Conservation (phyloP, 2,113 vertebrate species). For the Pogonocichla stellata region DNA sequence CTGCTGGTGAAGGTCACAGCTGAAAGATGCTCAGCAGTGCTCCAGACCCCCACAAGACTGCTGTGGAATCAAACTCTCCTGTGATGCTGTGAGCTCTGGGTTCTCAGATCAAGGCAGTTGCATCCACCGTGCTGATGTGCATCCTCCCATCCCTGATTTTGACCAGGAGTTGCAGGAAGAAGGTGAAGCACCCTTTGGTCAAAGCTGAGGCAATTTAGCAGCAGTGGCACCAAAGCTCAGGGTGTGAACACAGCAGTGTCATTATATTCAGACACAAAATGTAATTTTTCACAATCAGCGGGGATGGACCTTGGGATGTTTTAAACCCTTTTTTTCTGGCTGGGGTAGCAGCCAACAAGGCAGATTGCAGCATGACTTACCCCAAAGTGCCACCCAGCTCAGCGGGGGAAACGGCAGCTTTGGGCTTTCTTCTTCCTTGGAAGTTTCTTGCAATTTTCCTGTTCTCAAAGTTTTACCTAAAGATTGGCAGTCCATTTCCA, state of each 20-base stretch:
- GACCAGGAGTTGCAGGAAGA: neutral
- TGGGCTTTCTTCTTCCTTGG: neutral
- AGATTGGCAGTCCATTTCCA: neutral
- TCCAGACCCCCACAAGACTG: neutral
- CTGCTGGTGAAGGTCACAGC: neutral
- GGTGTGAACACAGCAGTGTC: fast-evolving
- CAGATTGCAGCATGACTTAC: neutral
- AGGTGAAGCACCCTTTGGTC: neutral
- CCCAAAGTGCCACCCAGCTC: neutral
- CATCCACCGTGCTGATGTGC: neutral
- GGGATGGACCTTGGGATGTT: neutral
- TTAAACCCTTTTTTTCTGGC: neutral
- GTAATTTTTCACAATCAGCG: fast-evolving
- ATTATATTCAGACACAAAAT: neutral
- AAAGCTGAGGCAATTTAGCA: neutral
- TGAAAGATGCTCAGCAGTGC: neutral
- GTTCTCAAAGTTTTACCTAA: neutral
- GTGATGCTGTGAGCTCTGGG: fast-evolving
- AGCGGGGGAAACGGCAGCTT: neutral
- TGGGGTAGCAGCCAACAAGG: neutral
- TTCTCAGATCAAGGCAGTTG: neutral
- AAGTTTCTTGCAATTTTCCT: neutral
- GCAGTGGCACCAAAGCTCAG: neutral
- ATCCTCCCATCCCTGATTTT: neutral
- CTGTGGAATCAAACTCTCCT: neutral